phyloP scores from a whole-genome alignment of 1,140 invertebrate genomes.

The Nylanderia fulva region DNA sequence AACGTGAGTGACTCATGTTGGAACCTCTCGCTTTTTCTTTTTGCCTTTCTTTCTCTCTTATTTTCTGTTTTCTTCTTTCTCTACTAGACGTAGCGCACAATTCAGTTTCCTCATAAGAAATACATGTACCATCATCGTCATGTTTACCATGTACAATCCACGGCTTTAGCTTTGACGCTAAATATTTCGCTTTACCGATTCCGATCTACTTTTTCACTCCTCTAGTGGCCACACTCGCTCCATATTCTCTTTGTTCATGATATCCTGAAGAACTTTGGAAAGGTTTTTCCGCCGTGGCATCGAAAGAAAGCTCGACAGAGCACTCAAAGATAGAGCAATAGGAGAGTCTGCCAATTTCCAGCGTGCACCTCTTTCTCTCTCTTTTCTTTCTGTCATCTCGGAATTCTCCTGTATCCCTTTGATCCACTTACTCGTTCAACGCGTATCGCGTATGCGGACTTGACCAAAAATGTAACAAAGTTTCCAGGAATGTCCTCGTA shows the following conservation, averaged over 20 bases:
- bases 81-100: conserved; percentile 18
- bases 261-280: conserved; percentile 43
- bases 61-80: neutral
- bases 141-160: conserved; percentile 29
- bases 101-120: conserved; percentile 62
- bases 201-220: conserved; percentile 1
- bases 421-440: conserved; percentile 80
- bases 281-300: conserved; percentile 39
- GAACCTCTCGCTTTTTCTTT: neutral
- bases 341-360: conserved; percentile 38
- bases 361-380: neutral
- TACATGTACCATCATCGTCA: conserved; percentile 37
- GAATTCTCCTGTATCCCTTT: conserved; percentile 78
- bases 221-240: conserved; percentile 18
- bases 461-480: conserved; percentile 85
- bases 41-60: neutral
- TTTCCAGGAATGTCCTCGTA: conserved; percentile 78
- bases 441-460: conserved; percentile 75
- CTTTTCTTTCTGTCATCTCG: conserved; percentile 54
- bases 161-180: conserved; percentile 27
- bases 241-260: conserved; percentile 45
- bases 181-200: conserved; percentile 24
- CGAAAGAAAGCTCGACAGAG: conserved; percentile 47
- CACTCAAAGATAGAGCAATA: conserved; percentile 61
- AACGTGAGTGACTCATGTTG: conserved; percentile 52